These are phyloP conservation scores for Plestiodon gilberti DNA, from an alignment of 2,113 vertebrate genomes.

Conservation along the genomic window DNA sequence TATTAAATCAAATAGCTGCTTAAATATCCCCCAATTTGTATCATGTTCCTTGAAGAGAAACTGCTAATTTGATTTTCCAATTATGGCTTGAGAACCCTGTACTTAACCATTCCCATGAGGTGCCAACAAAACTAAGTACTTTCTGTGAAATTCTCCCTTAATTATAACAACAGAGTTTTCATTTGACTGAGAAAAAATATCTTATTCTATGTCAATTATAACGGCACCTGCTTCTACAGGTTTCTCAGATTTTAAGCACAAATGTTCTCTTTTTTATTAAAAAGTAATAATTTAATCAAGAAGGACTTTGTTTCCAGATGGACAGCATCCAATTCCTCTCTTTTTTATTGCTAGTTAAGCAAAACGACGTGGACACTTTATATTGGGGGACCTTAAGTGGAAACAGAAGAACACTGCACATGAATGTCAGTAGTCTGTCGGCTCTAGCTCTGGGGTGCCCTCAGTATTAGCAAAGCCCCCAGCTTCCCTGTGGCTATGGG, in stretches of 20 bases:
- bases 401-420: not conserved
- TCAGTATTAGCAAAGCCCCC: not conserved
- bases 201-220: slow-evolving; percentile 25
- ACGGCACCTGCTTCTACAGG: slow-evolving; percentile 39
- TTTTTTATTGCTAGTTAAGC: slow-evolving; percentile 32
- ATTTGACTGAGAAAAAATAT: slow-evolving; percentile 32
- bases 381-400: not conserved
- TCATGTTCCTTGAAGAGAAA: slow-evolving; percentile 24
- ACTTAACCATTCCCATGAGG: not conserved
- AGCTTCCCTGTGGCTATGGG: not conserved
- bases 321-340: slow-evolving; percentile 23
- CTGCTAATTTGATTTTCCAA: slow-evolving; percentile 31
- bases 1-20: slow-evolving; percentile 9
- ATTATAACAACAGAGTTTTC: slow-evolving; percentile 33
- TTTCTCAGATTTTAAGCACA: slow-evolving; percentile 30
- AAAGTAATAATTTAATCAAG: slow-evolving; percentile 30
- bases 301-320: slow-evolving; percentile 10
- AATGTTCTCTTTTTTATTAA: slow-evolving; percentile 24
- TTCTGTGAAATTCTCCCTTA: slow-evolving; percentile 41
- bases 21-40: slow-evolving; percentile 4
- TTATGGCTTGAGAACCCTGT: slow-evolving; percentile 1
- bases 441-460: not conserved
- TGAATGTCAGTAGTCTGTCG: not conserved
- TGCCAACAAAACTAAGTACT: slow-evolving; percentile 3
- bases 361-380: slow-evolving; percentile 10